Evolutionary conservation across 2,888 invertebrate genomes (phyloP).

Genomic region (Flabesymbios commensalis): DNA sequence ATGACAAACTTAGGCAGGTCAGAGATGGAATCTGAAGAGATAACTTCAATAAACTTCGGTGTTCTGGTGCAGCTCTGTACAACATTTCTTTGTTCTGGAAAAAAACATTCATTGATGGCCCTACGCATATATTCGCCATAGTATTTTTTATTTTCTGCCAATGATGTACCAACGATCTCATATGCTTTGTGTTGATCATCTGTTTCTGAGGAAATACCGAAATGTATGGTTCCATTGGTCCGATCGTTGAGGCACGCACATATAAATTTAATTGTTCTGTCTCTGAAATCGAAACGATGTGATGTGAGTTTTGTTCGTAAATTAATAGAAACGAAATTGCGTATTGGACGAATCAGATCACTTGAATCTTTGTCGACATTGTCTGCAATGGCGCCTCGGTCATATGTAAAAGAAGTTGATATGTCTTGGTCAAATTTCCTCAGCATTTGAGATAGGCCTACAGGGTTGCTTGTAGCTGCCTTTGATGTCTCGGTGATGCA

Average conservation of each 20-base stretch:
- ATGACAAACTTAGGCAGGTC: constrained; percentile 4
- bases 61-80: constrained; percentile 25
- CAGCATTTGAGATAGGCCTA: constrained; percentile 4
- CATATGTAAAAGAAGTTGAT: not conserved
- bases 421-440: not conserved
- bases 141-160: constrained; percentile 5
- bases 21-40: not conserved
- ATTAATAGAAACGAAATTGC: constrained; percentile 3
- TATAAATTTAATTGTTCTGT: too few species aligned
- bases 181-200: constrained; percentile 2
- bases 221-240: constrained; percentile 33
- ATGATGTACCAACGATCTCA: constrained; percentile 16
- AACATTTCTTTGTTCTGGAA: constrained; percentile 19
- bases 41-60: constrained; percentile 26
- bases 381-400: not conserved
- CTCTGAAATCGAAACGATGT: not conserved
- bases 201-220: constrained; percentile 21
- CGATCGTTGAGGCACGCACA: constrained; percentile 33
- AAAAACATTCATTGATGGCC: constrained; percentile 22
- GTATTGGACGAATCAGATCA: constrained; percentile 4
- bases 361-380: not conserved
- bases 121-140: constrained; percentile 15
- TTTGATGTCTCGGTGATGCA: too few species aligned
- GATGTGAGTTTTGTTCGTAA: not conserved
- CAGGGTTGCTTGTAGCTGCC: too few species aligned